Conservation (phyloP, 2,113 vertebrate species). For the Notiomystis cincta region DNA sequence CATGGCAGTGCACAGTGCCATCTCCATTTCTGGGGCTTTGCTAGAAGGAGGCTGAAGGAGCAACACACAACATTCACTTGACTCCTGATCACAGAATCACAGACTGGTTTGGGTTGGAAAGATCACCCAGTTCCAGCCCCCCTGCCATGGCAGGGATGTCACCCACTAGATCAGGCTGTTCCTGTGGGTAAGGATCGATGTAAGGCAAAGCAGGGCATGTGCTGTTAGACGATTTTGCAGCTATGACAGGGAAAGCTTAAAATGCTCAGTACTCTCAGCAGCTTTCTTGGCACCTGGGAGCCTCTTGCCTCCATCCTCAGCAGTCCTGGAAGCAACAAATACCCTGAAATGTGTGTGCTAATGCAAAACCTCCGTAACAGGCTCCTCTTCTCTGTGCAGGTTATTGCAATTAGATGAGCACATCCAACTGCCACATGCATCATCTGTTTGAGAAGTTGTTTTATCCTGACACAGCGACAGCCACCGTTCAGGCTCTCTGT, state of each 20-base stretch:
- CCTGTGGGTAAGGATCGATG: neutral
- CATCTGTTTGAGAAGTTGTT: neutral
- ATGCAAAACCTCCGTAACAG: neutral
- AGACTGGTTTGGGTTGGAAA: neutral
- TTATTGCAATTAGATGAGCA: conserved; percentile 40
- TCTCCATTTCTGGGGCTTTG: neutral
- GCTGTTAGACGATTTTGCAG: neutral
- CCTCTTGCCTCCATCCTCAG: neutral
- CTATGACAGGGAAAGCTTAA: neutral
- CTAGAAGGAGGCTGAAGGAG: neutral
- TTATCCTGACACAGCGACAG: neutral
- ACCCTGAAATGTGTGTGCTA: neutral
- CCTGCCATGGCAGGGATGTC: neutral
- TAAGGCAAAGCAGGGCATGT: neutral
- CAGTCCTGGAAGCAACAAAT: neutral
- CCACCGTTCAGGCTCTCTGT: neutral
- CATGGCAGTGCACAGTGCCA: neutral
- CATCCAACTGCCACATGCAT: conserved; percentile 2
- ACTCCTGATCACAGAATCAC: neutral
- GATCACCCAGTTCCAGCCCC: neutral
- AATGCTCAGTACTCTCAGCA: neutral
- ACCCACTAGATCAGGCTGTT: neutral
- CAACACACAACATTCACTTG: accelerated
- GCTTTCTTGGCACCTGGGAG: neutral
- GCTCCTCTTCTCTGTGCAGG: neutral